These are phyloP conservation scores for Macrochelys suwanniensis DNA, from an alignment of 2,797 vertebrate genomes.

Conservation along the genomic window DNA sequence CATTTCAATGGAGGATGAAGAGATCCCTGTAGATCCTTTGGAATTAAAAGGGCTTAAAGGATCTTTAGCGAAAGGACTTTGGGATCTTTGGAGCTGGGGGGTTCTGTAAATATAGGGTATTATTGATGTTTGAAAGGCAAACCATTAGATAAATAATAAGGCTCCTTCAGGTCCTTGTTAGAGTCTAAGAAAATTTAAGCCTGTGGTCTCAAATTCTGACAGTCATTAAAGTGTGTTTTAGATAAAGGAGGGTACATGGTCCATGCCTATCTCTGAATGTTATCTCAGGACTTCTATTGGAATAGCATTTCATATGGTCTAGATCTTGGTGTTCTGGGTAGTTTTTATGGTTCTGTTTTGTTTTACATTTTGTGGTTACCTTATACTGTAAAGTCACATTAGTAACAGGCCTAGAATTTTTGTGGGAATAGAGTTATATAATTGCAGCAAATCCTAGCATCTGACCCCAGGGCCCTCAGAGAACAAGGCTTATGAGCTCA, in stretches of 20 bases:
- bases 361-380: not conserved
- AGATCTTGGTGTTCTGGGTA: too few species aligned
- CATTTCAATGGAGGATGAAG: conserved; percentile 20
- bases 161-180: conserved; percentile 8
- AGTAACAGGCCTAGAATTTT: not conserved
- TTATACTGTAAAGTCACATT: not conserved
- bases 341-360: not conserved
- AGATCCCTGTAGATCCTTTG: not conserved
- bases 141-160: conserved; percentile 13
- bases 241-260: not conserved
- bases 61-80: not conserved
- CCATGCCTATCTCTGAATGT: not conserved
- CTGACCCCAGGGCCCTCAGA: conserved; percentile 2
- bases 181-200: not conserved
- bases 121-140: conserved; percentile 9
- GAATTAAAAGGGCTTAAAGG: not conserved
- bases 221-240: not conserved
- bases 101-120: not conserved
- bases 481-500: conserved; percentile 1
- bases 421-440: not conserved
- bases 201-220: not conserved
- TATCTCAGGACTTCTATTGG: not conserved
- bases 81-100: not conserved
- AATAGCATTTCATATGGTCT: not conserved
- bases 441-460: not conserved